A percentile compares a stretch with the other conserved stretches of the same genome.
phyloP scores from a whole-genome alignment of 1,140 invertebrate genomes.

The Teleopsis dalmanni region DNA sequence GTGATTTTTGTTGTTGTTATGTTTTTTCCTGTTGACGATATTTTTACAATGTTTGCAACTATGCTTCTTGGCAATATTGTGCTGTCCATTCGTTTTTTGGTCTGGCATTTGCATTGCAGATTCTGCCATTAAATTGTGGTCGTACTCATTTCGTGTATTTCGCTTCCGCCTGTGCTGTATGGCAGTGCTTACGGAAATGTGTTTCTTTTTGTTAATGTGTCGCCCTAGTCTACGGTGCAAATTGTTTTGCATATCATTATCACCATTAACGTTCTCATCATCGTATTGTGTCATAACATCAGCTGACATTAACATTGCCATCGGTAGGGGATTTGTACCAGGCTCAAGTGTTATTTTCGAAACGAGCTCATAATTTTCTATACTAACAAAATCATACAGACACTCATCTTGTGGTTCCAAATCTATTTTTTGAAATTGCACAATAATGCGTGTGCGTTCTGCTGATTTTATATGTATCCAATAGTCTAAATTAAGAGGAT shows the following conservation, averaged over 20 bases:
- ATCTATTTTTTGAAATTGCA: conserved; percentile 60
- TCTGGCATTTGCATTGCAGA: background rate
- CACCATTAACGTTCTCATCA: conserved; percentile 1
- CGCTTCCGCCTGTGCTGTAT: background rate
- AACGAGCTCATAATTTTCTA: conserved; percentile 16
- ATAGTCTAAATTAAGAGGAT: conserved; percentile 62
- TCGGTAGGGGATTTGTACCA: conserved; percentile 14
- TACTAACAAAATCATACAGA: conserved; percentile 62
- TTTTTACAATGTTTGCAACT: background rate
- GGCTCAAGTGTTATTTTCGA: conserved; percentile 16
- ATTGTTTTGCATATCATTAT: background rate
- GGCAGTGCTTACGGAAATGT: conserved; percentile 2
- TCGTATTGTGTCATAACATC: conserved; percentile 5
- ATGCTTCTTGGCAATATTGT: background rate
- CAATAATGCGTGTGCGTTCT: conserved; percentile 53
- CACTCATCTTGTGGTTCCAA: conserved; percentile 66
- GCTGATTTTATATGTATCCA: conserved; percentile 54
- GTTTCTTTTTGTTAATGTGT: background rate
- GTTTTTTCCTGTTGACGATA: background rate
- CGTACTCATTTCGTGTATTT: background rate
- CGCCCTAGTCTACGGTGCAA: conserved; percentile 2
- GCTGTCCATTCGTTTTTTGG: background rate
- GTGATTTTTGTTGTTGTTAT: background rate
- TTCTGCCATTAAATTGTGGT: background rate
- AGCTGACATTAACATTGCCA: conserved; percentile 17